Evolutionary conservation across 2,797 vertebrate species (phyloP), one percentile per base, ranked within the genome.

Genomic region (Podargus strigoides): DNA sequence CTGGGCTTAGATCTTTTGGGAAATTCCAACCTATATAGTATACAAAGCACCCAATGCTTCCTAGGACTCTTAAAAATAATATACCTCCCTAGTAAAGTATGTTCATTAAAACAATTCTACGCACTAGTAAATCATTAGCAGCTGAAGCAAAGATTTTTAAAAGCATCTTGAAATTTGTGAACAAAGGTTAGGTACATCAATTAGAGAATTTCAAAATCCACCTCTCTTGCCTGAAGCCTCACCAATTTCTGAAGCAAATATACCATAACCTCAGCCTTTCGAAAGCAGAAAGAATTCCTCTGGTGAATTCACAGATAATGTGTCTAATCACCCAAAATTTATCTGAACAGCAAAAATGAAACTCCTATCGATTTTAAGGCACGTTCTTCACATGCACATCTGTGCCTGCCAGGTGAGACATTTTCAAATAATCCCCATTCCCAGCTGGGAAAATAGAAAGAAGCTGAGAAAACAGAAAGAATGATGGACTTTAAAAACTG

Each of bases 1-100:
- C 32, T 19, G 18, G 56, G 42, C 34, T 74, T 42, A 49, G 28
- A 32, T 15, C 18, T 32, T 36, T 12, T 11, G 23, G 23, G 28
- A 73, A 87, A 62, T 1, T 0, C 26, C 0, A 0, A 53, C 24
- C n/a, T 14, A 34, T 3, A 4, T 3, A 10, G 69, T 22, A 42
- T 2, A 55, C 17, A 80, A 80, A 93, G 30, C 7, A 42, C 9
- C 7, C 16, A n/a, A 2, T 19, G 39, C 27, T 60, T 60, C 42
- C 56, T 9, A 60, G 11, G 5, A 70, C 6, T 41, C 24, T 46
- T 41, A 36, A 85, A 90, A 87, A 17, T 5, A 36, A 3, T 20
- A 0, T 30, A 8, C 26, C 44, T 36, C 77, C 30, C 49, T 22
- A 17, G 24, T 10, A 36, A 85, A 55, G 42, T 23, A 7, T 19